Evolutionary conservation across 1,140 invertebrate genomes (phyloP), one percentile per base, ranked within the genome.

Genomic region (Bombus impatiens): DNA sequence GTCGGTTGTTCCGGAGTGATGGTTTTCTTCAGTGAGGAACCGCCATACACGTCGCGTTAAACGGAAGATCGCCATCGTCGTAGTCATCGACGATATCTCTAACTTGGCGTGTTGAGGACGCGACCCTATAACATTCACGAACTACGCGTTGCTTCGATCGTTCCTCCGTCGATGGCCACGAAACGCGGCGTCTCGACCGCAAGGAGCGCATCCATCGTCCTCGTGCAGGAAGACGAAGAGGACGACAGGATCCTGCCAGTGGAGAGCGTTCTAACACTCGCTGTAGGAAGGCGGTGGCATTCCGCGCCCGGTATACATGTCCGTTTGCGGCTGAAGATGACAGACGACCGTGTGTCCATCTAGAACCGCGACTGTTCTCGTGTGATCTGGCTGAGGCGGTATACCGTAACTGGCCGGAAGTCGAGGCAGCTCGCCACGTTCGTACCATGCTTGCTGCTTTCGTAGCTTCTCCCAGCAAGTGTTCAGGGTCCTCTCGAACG

Each of bases 261-360:
- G 15, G 71, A 47, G 8, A 67, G 4, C 42, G 68, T 70, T 91
- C 91, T 95, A 96, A 94, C 96, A 96, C 92, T 96, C 96, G 93
- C 95, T 96, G 92, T 96, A 96, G 53, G 96, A 96, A 68, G 96
- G 96, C 4, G 96, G 96, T 91, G 94, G 96, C 92, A 90, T 95
- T 92, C 94, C 95, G 78, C 94, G 95, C 78, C 95, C 95, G 68
- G 95, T 94, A 91, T 96, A 96, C 85, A 96, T 96, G 90, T 95
- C 96, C 92, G 91, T 96, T 93, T 94, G 97, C 8, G 97, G 97
- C 93, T 97, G 97, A 71, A 98, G 94, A 90, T 98, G 97, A 92
- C 97, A 98, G 22, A 98, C 97, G 57, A 98, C 98, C 84, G 97
- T 98, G 90, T 98, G 97, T 3, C 97, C 97, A 92, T 98, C 97